These are phyloP conservation scores for Perccottus glenii DNA, from an alignment of 2,113 vertebrate species.

Conservation along the genomic window DNA sequence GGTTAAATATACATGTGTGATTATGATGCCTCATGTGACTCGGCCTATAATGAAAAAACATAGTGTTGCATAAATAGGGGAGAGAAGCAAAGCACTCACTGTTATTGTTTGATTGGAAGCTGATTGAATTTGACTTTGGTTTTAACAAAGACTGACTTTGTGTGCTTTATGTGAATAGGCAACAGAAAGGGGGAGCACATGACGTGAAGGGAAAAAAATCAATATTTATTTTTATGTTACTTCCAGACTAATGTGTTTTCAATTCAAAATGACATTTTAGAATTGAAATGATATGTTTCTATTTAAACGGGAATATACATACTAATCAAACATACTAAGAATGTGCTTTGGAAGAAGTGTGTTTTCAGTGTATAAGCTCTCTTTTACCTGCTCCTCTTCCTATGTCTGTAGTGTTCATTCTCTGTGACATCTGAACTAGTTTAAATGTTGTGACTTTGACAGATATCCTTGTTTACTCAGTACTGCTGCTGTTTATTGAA, in stretches of 20 bases:
- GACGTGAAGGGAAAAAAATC: neutral
- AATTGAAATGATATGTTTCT: too few species aligned
- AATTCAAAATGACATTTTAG: too few species aligned
- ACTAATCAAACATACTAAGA: too few species aligned
- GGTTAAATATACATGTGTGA: too few species aligned
- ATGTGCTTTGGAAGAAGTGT: too few species aligned
- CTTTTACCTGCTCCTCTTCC: too few species aligned
- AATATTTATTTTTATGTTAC: too few species aligned
- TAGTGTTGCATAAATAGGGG: neutral
- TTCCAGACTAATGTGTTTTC: too few species aligned
- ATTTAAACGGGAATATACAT: too few species aligned
- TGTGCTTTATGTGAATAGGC: neutral
- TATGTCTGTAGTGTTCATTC: neutral
- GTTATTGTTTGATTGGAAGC: conserved; percentile 21
- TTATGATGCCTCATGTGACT: too few species aligned
- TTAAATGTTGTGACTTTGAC: neutral
- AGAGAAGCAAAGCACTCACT: neutral
- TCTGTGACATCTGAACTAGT: neutral
- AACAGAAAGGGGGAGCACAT: neutral
- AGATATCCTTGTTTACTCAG: neutral
- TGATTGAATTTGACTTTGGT: conserved; percentile 33
- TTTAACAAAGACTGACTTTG: neutral
- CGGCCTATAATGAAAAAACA: too few species aligned
- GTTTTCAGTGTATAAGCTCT: too few species aligned
- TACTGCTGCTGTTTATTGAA: conserved; percentile 3